Percentiles rank a stretch among this genome's conserved stretches.
These are phyloP conservation scores for Sebastiscus tertius DNA, from an alignment of 2,797 vertebrate genomes.

Conservation along the genomic window DNA sequence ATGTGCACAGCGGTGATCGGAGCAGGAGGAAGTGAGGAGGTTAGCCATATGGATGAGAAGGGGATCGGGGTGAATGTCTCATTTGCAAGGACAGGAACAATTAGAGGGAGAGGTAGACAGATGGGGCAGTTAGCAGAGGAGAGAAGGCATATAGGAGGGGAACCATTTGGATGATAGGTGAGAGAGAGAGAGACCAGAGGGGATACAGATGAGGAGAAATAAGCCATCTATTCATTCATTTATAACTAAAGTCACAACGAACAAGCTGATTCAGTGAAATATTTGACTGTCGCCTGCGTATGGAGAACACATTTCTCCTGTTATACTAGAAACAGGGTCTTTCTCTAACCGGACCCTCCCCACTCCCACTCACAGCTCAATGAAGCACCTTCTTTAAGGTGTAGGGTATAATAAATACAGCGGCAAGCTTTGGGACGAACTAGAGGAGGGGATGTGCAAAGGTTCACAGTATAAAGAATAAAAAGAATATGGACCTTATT, in stretches of 20 bases:
- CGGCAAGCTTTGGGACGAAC: too few relatives aligned
- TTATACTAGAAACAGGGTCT: neutral
- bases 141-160: constrained; percentile 28
- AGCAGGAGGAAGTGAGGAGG: constrained; percentile 40
- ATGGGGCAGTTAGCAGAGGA: constrained; percentile 62
- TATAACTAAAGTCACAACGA: neutral
- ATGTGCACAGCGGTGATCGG: constrained; percentile 26
- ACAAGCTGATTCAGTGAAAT: neutral
- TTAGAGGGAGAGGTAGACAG: constrained; percentile 61
- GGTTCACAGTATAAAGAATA: too few relatives aligned
- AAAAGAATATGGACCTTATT: too few relatives aligned
- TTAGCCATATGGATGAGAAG: constrained; percentile 61
- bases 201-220: constrained; percentile 36
- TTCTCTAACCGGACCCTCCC: too few relatives aligned
- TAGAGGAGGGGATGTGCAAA: too few relatives aligned
- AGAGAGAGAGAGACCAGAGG: constrained; percentile 7
- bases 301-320: neutral
- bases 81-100: constrained; percentile 68
- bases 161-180: constrained; percentile 51
- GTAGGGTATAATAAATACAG: too few relatives aligned
- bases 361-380: too few relatives aligned
- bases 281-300: neutral
- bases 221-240: constrained; percentile 23
- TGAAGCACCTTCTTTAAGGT: too few relatives aligned
- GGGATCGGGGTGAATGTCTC: constrained; percentile 63